A percentile compares a stretch with the other conserved stretches of the same genome.
phyloP scores from a whole-genome alignment of 2,797 vertebrate genomes.

The Aeoliscus strigatus region DNA sequence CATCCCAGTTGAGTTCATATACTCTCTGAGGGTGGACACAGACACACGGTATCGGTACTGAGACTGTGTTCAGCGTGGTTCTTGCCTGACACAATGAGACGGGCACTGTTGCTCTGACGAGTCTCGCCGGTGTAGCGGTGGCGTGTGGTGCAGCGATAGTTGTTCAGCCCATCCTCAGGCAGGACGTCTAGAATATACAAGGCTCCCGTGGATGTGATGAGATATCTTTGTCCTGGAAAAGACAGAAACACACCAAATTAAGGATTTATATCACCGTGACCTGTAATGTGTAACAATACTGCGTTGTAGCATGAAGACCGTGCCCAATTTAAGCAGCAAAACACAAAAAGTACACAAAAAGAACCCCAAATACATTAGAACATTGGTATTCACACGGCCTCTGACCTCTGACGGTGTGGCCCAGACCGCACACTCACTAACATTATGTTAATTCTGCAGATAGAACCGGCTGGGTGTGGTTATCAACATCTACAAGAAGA shows the following conservation, averaged over 20 bases:
- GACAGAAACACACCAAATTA: slow-evolving; percentile 28
- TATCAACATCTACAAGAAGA: slow-evolving; percentile 65
- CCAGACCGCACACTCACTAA: slow-evolving; percentile 44
- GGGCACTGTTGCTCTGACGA: slow-evolving; percentile 96
- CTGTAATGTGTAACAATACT: too few species aligned
- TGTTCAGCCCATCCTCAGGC: slow-evolving; percentile 97
- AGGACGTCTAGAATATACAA: slow-evolving; percentile 99
- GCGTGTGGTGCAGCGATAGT: slow-evolving; percentile 96
- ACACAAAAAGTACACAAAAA: too few species aligned
- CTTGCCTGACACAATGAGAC: slow-evolving; percentile 95
- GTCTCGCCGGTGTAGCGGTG: slow-evolving; percentile 98
- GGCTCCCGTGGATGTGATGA: slow-evolving; percentile 98
- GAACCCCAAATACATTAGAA: too few species aligned
- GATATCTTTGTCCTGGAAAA: slow-evolving; percentile 95
- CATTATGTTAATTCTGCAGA: slow-evolving; percentile 70
- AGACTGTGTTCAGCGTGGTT: neutral
- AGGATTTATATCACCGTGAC: too few species aligned
- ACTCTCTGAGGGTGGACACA: too few species aligned
- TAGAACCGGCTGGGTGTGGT: slow-evolving; percentile 61
- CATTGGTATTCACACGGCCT: too few species aligned
- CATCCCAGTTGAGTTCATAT: too few species aligned
- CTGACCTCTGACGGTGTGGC: too few species aligned
- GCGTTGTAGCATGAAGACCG: too few species aligned
- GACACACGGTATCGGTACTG: neutral
- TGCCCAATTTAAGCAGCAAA: too few species aligned